Evolutionary conservation across 2,113 vertebrate genomes (phyloP), one percentile per base, ranked within the genome.

Genomic region (Taurulus bubalis): DNA sequence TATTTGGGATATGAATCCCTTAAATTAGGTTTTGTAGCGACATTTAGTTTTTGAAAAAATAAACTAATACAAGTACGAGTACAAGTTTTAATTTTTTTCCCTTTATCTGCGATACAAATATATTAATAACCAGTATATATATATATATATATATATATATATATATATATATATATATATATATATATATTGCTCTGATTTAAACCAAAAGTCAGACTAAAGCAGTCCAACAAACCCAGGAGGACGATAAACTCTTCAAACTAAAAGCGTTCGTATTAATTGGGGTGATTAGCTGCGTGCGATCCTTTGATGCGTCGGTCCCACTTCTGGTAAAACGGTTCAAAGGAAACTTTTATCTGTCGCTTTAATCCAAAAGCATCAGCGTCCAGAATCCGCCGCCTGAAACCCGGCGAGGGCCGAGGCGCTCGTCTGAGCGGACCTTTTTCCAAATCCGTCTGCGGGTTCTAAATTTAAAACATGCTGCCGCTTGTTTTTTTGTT

Each of bases 401-500:
- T n/a, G n/a, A n/a, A n/a, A n/a, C n/a, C n/a, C n/a, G n/a, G n/a
- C n/a, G n/a, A n/a, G n/a, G n/a, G n/a, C n/a, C n/a, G n/a, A n/a
- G n/a, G n/a, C n/a, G n/a, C n/a, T n/a, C n/a, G n/a, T n/a, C n/a
- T n/a, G n/a, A 55, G 53, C 67, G 42, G 42, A 70, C 58, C 59
- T 80, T 83, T 88, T 87, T 72, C 80, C 30, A 32, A 83, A 84
- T 83, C 70, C 82, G 79, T 88, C 79, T 79, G 30, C 71, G 16
- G 62, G 4, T 34, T 49, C 72, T 85, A 74, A 85, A 86, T 78
- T 66, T 79, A 36, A 83, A n/a, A 72, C 71, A 68, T 30, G 76
- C 65, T 55, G 81, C 70, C 34, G 34, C 34, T 72, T 86, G 85
- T 86, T 90, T 91, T 82, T 82, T 80, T 82, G 81, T 86, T 90